These are phyloP conservation scores for Leucophenga maculata DNA, from an alignment of 2,888 invertebrate genomes.

Conservation along the genomic window DNA sequence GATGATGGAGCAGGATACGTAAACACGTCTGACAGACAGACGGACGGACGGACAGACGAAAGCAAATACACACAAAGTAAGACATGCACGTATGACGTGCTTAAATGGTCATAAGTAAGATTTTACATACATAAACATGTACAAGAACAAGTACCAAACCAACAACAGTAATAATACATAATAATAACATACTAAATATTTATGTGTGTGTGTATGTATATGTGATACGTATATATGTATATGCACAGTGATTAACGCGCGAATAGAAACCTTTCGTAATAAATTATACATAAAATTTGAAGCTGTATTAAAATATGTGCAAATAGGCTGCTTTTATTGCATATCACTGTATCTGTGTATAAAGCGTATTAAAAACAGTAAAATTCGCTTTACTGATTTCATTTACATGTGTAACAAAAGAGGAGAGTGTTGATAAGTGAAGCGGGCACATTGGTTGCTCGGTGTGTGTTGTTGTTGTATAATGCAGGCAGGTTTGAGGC, in stretches of 20 bases:
- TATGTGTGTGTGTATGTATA: too few relatives aligned
- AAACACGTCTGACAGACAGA: neutral
- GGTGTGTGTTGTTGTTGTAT: neutral
- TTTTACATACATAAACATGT: conserved; percentile 40
- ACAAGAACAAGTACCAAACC: conserved; percentile 16
- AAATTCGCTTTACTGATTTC: conserved; percentile 65
- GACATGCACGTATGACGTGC: conserved; percentile 38
- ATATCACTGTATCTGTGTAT: neutral
- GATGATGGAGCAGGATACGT: neutral
- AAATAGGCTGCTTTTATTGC: too few relatives aligned
- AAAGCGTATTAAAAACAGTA: conserved; percentile 61
- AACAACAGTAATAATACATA: conserved; percentile 1
- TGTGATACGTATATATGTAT: too few relatives aligned
- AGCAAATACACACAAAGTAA: neutral
- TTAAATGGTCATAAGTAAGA: conserved; percentile 66
- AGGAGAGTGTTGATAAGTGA: conserved; percentile 30
- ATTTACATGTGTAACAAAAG: conserved; percentile 45
- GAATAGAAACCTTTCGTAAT: too few relatives aligned
- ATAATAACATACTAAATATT: neutral
- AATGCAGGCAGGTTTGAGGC: neutral
- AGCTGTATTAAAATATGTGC: too few relatives aligned
- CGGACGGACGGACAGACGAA: neutral
- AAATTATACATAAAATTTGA: too few relatives aligned
- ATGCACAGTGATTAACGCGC: neutral
- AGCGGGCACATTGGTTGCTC: neutral